These are phyloP conservation scores for Cryptocephalus primarius DNA, from an alignment of 2,888 invertebrate species.

Conservation along the genomic window DNA sequence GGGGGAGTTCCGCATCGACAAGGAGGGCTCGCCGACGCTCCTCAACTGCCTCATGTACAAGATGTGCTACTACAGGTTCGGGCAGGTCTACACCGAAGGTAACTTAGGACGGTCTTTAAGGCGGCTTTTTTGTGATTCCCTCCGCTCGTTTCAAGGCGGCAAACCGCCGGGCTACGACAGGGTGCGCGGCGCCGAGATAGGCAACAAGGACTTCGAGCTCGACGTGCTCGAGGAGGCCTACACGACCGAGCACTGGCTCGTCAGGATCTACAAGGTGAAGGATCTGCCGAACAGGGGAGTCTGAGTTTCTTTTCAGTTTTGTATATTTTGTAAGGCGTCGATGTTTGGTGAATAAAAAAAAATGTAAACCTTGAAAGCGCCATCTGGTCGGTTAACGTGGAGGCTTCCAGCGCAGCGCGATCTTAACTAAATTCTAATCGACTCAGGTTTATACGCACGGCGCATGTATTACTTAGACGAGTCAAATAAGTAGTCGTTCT, in stretches of 20 bases:
- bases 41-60: constrained; percentile 99
- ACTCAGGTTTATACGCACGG: too few relatives aligned
- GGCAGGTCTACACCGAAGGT: constrained; percentile 91
- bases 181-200: constrained; percentile 94
- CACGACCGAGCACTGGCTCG: constrained; percentile 98
- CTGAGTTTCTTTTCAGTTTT: constrained; percentile 27
- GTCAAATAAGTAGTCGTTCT: too few relatives aligned
- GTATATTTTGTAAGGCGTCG: constrained; percentile 3
- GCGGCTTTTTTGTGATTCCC: background rate
- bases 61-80: constrained; percentile 98
- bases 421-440: too few relatives aligned
- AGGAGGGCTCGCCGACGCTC: constrained; percentile 81
- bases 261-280: constrained; percentile 96
- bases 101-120: background rate
- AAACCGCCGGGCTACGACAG: constrained; percentile 95
- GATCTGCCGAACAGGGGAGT: constrained; percentile 81
- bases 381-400: too few relatives aligned
- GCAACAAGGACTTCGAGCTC: constrained; percentile 95
- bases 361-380: too few relatives aligned
- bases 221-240: constrained; percentile 99
- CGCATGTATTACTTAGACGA: too few relatives aligned
- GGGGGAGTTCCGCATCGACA: constrained; percentile 94
- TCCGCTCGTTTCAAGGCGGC: constrained; percentile 41
- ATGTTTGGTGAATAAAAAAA: background rate
- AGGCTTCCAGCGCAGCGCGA: too few relatives aligned